Evolutionary conservation across 2,113 vertebrate genomes (phyloP), one percentile per base, ranked within the genome.

Genomic region (Megalops atlanticus): DNA sequence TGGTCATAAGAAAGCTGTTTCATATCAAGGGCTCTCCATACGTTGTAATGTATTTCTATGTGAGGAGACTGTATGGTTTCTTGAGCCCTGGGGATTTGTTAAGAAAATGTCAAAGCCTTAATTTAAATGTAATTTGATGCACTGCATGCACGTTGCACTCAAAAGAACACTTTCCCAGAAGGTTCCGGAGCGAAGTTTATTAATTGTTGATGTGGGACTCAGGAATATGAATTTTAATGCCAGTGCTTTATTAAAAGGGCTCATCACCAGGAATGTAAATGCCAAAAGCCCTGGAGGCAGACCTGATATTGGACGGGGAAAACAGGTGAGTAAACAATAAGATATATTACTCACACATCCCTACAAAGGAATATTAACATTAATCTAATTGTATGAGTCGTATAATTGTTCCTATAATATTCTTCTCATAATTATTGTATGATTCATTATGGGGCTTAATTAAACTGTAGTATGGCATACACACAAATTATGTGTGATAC

Each of bases 31-130:
- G 27, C 58, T 64, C n/a, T 43, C 58, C 27, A 71, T 64, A 70
- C 36, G 41, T 78, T 49, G 40, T 69, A 33, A 31, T 31, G 31
- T 31, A 52, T 52, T 16, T 52, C 21, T 16, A 52, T 52, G 49
- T 69, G 15, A 12, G 58, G 58, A 64, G 39, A 40, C 36, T n/a
- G 31, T 52, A 24, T 36, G 40, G 54, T 82, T 82, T 40, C 21
- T 35, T 24, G 15, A 77, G 21, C 69, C 80, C 69, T 27, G 18
- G 74, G 70, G 78, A 38, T 43, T 70, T 7, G 33, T 80, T 81
- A 16, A 70, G 80, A 80, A 86, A 83, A 86, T 80, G 47, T 35
- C 81, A 84, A 40, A 80, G 75, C 45, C 38, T 75, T 81, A 70
- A 74, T 82, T 78, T 81, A 33, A 40, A 21, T 74, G 74, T 72